phyloP scores from a whole-genome alignment of 2,797 vertebrate genomes.

The Rhinella marina region DNA sequence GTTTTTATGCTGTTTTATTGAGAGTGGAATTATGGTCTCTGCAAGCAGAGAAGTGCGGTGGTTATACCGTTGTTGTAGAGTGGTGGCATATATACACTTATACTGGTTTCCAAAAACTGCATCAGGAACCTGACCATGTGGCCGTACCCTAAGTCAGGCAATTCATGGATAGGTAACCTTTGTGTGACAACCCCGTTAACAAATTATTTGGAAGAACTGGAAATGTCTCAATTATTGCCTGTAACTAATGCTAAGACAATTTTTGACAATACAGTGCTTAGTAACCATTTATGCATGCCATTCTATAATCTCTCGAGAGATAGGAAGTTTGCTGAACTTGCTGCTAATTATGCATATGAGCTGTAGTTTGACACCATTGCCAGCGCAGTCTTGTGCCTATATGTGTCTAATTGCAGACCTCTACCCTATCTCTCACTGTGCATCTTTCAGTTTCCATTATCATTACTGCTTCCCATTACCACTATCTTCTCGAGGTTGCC shows the following conservation, averaged over 20 bases:
- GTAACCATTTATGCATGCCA: not conserved
- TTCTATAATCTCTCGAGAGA: not conserved
- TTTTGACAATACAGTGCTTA: not conserved
- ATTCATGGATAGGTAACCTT: no score
- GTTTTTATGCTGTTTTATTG: no score
- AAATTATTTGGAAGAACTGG: not conserved
- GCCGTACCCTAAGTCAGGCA: no score
- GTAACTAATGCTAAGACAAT: not conserved
- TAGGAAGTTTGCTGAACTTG: not conserved
- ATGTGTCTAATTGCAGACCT: conserved; percentile 32
- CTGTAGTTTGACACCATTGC: not conserved
- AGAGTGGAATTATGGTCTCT: no score
- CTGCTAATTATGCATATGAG: conserved; percentile 11
- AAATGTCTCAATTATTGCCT: not conserved
- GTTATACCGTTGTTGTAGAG: no score
- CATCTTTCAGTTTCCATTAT: conserved; percentile 71
- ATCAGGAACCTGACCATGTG: no score
- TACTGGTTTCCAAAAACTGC: no score
- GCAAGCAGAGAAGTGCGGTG: no score
- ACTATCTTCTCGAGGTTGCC: conserved; percentile 71
- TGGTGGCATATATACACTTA: no score
- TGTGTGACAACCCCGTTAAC: not conserved
- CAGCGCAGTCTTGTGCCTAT: not conserved
- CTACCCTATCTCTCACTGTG: not conserved
- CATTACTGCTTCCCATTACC: conserved; percentile 68